Evolutionary conservation across 1,140 invertebrate genomes (phyloP).

Genomic region (Drosophila tani): DNA sequence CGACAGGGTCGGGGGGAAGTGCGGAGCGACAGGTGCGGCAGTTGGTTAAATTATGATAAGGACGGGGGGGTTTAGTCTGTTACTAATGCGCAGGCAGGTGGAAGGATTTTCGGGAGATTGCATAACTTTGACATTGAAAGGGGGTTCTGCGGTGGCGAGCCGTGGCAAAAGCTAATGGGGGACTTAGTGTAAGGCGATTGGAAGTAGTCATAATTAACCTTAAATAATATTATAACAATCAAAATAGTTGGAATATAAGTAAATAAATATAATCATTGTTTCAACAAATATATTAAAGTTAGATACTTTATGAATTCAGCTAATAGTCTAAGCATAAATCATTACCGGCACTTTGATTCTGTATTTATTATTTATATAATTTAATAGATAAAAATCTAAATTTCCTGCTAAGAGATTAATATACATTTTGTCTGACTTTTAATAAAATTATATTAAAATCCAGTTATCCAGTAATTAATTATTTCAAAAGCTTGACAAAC

Average conservation of each 20-base stretch:
- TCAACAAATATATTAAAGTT: no score
- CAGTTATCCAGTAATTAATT: not conserved
- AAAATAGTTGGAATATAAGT: no score
- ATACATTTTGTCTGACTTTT: no score
- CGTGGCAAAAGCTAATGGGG: not conserved
- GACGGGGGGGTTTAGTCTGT: not conserved
- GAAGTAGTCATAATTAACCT: not conserved
- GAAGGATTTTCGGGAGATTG: constrained; percentile 16
- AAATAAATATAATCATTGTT: no score
- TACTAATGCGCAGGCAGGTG: constrained; percentile 10
- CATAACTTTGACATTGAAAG: constrained; percentile 20
- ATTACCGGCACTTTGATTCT: not conserved
- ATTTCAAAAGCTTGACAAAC: constrained; percentile 8
- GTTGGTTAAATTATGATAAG: constrained; percentile 47
- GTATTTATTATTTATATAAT: no score
- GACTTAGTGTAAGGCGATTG: not conserved
- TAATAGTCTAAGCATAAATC: not conserved
- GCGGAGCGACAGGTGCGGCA: constrained; percentile 30
- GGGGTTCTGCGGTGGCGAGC: not conserved
- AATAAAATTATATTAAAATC: not conserved
- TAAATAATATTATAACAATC: no score
- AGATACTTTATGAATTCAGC: not conserved
- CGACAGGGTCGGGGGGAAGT: constrained; percentile 23
- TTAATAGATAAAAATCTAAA: no score
- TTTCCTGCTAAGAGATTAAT: no score